phyloP scores from a whole-genome alignment of 2,113 vertebrate genomes.

The Leuciscus idus region DNA sequence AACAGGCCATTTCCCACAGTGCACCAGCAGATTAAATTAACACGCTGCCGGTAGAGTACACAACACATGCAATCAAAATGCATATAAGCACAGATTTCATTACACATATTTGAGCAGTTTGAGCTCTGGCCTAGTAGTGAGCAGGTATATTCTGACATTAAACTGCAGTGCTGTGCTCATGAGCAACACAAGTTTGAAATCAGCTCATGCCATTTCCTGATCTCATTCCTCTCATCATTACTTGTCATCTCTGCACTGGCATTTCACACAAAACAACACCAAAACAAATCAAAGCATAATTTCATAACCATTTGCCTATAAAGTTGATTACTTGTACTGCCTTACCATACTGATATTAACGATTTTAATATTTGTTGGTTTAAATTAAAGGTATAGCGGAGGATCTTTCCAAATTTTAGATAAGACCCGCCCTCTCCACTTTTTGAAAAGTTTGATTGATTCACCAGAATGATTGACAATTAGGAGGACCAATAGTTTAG shows the following conservation, averaged over 20 bases:
- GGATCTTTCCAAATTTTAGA: no score
- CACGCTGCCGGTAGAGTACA: background rate
- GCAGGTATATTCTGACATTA: background rate
- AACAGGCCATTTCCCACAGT: conserved; percentile 37
- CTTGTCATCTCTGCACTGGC: background rate
- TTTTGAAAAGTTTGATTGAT: no score
- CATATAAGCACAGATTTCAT: conserved; percentile 6
- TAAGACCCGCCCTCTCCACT: no score
- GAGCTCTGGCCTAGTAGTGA: background rate
- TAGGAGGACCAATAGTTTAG: no score
- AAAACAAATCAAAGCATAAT: background rate
- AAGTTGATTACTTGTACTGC: no score
- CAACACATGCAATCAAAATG: conserved; percentile 22
- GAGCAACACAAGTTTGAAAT: background rate
- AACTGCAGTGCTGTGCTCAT: background rate
- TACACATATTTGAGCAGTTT: background rate
- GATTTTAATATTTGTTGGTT: no score
- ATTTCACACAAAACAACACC: background rate
- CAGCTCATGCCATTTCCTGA: background rate
- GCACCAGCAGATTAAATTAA: conserved; percentile 39
- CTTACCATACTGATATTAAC: no score
- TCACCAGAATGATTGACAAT: no score
- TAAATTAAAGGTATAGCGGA: no score
- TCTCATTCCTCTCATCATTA: background rate
- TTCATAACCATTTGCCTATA: no score